Evolutionary conservation across 92 coral and sea anemone species (phyloP), one percentile per base, ranked within the genome.

Genomic region (Palythoa grandiflora): DNA sequence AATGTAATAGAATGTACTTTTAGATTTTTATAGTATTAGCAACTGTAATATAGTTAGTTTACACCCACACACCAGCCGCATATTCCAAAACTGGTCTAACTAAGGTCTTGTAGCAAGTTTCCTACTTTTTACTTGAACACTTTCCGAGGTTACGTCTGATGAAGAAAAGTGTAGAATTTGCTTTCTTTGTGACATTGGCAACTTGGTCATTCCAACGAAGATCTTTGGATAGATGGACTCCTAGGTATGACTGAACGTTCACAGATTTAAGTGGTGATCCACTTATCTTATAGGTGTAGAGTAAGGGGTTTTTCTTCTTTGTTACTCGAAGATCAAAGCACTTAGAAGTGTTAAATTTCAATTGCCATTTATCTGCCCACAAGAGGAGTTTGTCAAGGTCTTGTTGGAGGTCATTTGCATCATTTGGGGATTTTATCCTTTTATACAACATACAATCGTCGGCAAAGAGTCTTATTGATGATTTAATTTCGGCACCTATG

Each of bases 321-420:
- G 47, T 40, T 28, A 71, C 12, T 71, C 48, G 8, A 1, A 72
- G 53, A 38, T 38, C 52, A 6, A 8, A 40, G 17, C 21, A 73
- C 17, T 73, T 73, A 8, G 14, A 4, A 38, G 77, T 51, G 16
- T 73, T 73, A n/a, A 73, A 11, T 3, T 17, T 1, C 77, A 16
- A 38, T 73, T 73, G 51, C 77, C 77, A 73, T 3, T 48, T 73
- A 38, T 73, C 17, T 48, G 54, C 77, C 52, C 54, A 73, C 39
- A 73, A 48, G 38, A 48, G n/a, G 20, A 73, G 52, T 73, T 38
- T 38, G 52, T 73, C 19, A 7, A 73, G 52, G 77, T 38, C 28
- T 73, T 40, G 36, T 73, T 73, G 77, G 21, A 73, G 9, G 16
- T 19, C 39, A 1, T 39, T 38, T 1, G 77, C 55, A 39, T 73